phyloP scores from a whole-genome alignment of 2,797 vertebrate species.

The Neosalanx taihuensis region DNA sequence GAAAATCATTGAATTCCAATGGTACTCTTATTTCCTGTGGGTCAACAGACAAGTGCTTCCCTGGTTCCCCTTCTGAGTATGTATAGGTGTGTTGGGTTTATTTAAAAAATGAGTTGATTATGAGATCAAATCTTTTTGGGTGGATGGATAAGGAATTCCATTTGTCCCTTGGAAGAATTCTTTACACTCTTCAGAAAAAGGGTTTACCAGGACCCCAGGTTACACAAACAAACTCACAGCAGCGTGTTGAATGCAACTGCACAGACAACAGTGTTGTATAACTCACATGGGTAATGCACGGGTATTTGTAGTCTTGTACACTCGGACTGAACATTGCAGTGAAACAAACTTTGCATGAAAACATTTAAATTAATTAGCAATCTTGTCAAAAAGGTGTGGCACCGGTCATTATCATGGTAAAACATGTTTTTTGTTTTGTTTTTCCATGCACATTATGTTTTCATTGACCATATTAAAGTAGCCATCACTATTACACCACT shows the following conservation, averaged over 20 bases:
- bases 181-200: conserved; percentile 3
- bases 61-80: neutral
- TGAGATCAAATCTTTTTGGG: too few relatives aligned
- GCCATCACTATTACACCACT: neutral
- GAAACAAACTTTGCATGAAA: conserved; percentile 27
- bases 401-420: conserved; percentile 11
- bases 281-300: conserved; percentile 49
- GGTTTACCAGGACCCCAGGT: conserved; percentile 60
- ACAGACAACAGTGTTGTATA: conserved; percentile 47
- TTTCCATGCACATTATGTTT: neutral
- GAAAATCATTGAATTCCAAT: conserved; percentile 25
- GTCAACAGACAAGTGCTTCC: neutral
- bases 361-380: neutral
- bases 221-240: conserved; percentile 48
- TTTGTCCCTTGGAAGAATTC: too few relatives aligned
- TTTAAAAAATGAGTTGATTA: conserved; percentile 1
- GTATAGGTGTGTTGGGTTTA: neutral
- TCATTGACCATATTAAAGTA: conserved; percentile 8
- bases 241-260: conserved; percentile 39
- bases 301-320: conserved; percentile 35
- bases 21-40: neutral
- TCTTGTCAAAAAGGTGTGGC: neutral
- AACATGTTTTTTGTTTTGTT: conserved; percentile 1
- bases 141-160: too few relatives aligned
- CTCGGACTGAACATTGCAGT: conserved; percentile 18